Conservation (phyloP, 1,140 invertebrate species). For the Caerostris extrusa region DNA sequence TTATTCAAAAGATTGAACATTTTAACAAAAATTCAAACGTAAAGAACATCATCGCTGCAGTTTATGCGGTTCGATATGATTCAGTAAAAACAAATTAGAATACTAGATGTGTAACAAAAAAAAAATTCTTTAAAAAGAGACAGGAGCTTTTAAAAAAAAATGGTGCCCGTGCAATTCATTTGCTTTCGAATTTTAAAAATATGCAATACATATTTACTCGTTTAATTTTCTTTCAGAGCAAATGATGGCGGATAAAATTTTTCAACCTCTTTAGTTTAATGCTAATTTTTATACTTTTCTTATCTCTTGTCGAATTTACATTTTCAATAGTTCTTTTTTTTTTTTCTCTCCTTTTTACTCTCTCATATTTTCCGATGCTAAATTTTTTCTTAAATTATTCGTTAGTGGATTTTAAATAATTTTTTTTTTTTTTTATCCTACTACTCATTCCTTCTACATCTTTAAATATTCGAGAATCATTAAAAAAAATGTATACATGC, state of each 20-base stretch:
- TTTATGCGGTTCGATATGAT: neutral
- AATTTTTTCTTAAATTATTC: conserved; percentile 69
- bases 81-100: neutral
- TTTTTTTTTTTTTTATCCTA: neutral
- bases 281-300: conserved; percentile 47
- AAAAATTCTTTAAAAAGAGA: neutral
- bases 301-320: conserved; percentile 32
- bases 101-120: neutral
- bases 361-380: conserved; percentile 30
- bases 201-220: neutral
- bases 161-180: neutral
- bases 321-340: conserved; percentile 9
- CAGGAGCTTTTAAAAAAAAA: neutral
- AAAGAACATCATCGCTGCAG: neutral
- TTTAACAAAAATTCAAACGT: neutral
- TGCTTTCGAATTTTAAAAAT: conserved; percentile 18
- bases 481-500: conserved; percentile 11
- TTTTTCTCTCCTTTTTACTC: neutral
- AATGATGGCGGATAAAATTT: neutral
- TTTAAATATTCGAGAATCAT: conserved; percentile 42
- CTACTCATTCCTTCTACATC: neutral
- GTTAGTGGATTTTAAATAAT: conserved; percentile 59
- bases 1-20: neutral
- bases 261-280: neutral
- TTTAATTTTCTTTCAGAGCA: conserved; percentile 14